Conservation (phyloP, 2,888 invertebrate genomes). For the Philereme transversata region DNA sequence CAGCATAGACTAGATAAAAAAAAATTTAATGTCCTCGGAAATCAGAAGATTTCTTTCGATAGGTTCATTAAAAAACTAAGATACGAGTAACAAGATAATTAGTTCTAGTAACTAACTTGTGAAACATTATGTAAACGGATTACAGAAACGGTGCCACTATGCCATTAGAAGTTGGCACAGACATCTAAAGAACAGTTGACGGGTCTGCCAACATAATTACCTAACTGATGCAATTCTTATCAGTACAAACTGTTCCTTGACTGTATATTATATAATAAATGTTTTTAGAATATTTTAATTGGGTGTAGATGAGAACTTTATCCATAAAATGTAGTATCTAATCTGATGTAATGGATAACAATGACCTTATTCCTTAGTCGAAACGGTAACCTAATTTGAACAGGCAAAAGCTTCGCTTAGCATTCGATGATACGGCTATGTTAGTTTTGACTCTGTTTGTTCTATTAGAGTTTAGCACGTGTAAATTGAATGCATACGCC, state of each 20-base stretch:
- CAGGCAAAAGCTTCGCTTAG: no score
- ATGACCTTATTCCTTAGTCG: no score
- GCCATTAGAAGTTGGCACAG: conserved; percentile 35
- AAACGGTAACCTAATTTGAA: no score
- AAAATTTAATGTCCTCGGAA: neutral
- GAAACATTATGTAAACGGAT: conserved; percentile 6
- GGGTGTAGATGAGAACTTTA: no score
- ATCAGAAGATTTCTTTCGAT: neutral
- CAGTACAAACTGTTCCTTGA: neutral
- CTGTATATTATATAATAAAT: neutral
- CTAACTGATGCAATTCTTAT: conserved; percentile 33
- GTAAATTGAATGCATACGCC: conserved; percentile 61
- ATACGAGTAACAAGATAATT: neutral
- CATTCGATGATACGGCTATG: neutral
- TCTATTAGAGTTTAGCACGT: conserved; percentile 20
- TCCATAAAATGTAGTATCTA: no score
- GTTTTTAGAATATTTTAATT: no score
- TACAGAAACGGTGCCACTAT: conserved; percentile 27
- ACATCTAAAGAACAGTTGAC: conserved; percentile 27
- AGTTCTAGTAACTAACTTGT: neutral
- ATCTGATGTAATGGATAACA: no score
- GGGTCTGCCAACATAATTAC: conserved; percentile 38
- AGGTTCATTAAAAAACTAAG: neutral
- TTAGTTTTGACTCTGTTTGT: neutral
- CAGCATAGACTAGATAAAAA: no score